Evolutionary conservation across 2,797 vertebrate species (phyloP), one percentile per base, ranked within the genome.

Genomic region (Malurus leucopterus): DNA sequence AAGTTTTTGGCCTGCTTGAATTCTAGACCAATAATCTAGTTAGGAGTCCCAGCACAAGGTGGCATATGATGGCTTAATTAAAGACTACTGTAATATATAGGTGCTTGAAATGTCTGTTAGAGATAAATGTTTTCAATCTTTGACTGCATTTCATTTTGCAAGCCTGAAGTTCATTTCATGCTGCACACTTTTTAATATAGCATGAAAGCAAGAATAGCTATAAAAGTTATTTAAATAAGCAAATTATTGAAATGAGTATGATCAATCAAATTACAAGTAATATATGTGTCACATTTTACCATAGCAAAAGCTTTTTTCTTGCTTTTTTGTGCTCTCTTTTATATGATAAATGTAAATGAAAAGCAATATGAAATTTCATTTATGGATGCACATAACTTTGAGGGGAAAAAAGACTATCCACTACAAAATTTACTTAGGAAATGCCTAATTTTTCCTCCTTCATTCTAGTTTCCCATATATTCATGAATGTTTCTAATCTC

Each of bases 401-500:
- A 57, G 36, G 9, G 24, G 27, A 79, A 68, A 83, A 72, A 74
- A 58, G 23, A 57, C 32, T 64, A 58, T 53, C 30, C 18, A 32
- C 47, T 88, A 43, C 38, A 89, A 58, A 91, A 75, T 63, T 72
- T 30, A 74, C 14, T 83, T 79, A 40, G 7, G 23, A 86, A 91
- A 76, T 84, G 44, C 17, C 29, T 79, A 32, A 41, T 79, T 89
- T 92, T 71, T 27, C n/a, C 30, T 78, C 41, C 32, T 90, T 72
- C 47, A 21, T 75, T 87, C 43, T 41, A 75, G 49, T 65, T 86
- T 70, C 80, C 81, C 23, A 22, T 90, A 73, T 92, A 90, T 54
- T 90, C 67, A 34, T 82, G 93, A 83, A 67, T 94, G 91, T 95
- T 96, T 94, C 90, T 91, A 93, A 94, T 95, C 50, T 82, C 61